A percentile compares a stretch with the other conserved stretches of the same genome.
Conservation (phyloP, 2,888 invertebrate species). For the Trypoxylon attenuatum region DNA sequence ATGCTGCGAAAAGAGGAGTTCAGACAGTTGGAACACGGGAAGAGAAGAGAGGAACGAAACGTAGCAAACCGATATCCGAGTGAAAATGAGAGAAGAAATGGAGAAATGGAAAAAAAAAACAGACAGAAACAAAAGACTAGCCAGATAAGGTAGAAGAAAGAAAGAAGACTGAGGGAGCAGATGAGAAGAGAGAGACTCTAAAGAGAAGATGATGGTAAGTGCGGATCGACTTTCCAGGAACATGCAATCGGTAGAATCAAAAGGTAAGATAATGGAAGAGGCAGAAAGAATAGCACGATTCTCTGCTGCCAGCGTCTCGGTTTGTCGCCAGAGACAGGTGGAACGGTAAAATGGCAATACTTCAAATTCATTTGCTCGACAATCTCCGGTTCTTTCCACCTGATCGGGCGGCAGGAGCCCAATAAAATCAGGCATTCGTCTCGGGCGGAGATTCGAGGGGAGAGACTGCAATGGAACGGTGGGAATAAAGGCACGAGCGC, state of each 20-base stretch:
- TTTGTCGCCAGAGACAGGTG: conserved; percentile 42
- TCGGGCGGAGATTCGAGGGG: conserved; percentile 11
- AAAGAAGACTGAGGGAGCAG: neutral
- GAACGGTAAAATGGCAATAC: conserved; percentile 60
- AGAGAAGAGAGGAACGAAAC: neutral
- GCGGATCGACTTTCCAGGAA: conserved; percentile 10
- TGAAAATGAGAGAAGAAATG: neutral
- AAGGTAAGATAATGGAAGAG: conserved; percentile 52
- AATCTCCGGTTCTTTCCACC: conserved; percentile 58
- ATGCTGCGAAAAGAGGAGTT: neutral
- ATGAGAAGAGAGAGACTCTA: conserved; percentile 1
- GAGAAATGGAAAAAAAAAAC: conserved; percentile 1
- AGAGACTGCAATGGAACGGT: conserved; percentile 14
- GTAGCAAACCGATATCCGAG: neutral
- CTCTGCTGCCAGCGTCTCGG: no score
- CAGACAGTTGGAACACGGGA: neutral
- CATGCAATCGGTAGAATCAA: conserved; percentile 22
- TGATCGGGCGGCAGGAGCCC: conserved; percentile 28
- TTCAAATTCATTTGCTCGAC: conserved; percentile 61
- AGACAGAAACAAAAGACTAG: conserved; percentile 17
- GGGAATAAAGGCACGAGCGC: neutral
- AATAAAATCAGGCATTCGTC: conserved; percentile 52
- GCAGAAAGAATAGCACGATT: conserved; percentile 45
- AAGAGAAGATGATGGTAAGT: conserved; percentile 3
- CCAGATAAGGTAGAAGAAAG: conserved; percentile 11